Conservation (phyloP, 1,140 invertebrate genomes). For the Chironomus tepperi region DNA sequence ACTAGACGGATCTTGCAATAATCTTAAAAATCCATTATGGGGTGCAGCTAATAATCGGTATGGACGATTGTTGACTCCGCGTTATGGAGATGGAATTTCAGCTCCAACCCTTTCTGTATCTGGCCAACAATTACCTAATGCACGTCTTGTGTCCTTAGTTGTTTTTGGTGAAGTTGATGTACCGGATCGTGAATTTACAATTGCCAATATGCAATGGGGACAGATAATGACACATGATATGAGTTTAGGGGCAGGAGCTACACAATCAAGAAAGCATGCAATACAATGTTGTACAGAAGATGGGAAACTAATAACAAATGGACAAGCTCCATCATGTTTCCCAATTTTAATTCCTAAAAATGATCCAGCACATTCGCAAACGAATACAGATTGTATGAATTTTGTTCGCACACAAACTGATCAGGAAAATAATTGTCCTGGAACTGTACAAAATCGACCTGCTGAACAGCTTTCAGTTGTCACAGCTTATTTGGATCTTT, state of each 20-base stretch:
- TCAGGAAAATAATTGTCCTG: constrained; percentile 54
- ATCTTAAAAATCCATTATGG: constrained; percentile 58
- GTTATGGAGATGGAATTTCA: constrained; percentile 69
- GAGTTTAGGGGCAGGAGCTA: constrained; percentile 61
- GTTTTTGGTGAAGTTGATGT: constrained; percentile 57
- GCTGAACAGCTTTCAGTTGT: constrained; percentile 75
- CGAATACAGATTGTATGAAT: constrained; percentile 68
- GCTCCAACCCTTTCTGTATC: constrained; percentile 50
- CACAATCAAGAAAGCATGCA: constrained; percentile 59
- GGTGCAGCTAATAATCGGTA: constrained; percentile 55
- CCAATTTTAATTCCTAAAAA: constrained; percentile 74
- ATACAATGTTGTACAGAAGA: constrained; percentile 60
- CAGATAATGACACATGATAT: constrained; percentile 84
- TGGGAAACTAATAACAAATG: constrained; percentile 47
- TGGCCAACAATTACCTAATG: constrained; percentile 55
- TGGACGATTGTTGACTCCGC: constrained; percentile 62
- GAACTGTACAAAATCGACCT: constrained; percentile 46
- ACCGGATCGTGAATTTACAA: constrained; percentile 58
- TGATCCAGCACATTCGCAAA: constrained; percentile 67
- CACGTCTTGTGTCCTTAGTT: constrained; percentile 58
- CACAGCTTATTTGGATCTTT: constrained; percentile 76
- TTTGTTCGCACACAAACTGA: constrained; percentile 73
- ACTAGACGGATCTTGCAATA: constrained; percentile 81
- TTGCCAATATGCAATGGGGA: constrained; percentile 78
- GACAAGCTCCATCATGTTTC: constrained; percentile 56